Evolutionary conservation across 2,113 vertebrate species (phyloP), one percentile per base, ranked within the genome.

Genomic region (Ochotona princeps): DNA sequence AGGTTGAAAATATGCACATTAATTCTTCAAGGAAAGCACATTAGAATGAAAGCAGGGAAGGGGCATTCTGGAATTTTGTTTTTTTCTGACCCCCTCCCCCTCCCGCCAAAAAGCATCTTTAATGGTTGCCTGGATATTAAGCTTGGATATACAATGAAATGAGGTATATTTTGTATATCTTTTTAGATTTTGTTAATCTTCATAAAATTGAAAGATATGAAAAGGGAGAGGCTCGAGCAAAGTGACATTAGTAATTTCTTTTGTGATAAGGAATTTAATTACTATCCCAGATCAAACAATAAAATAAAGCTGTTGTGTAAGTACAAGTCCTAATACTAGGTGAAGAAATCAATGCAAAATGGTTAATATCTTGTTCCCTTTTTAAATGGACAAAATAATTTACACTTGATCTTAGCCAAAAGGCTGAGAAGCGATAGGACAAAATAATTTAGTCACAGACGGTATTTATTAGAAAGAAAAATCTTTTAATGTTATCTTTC

Each of bases 401-500:
- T 88, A 97, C 38, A 44, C 38, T 44, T 44, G 38, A 44, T 44
- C 38, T 44, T 44, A 44, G 38, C 38, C 38, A 44, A 44, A 44
- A 44, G 38, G 38, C 38, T 44, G 38, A 44, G 38, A 44, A 44
- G 38, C 6, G 38, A 44, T 44, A 0, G 11, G 32, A 61, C 30
- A 94, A 97, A 93, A 73, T 67, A 81, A 89, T 79, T 96, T 88
- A 97, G 96, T 94, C 57, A 98, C 9, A 95, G 90, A 94, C 96
- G 30, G 92, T 66, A 83, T 96, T 92, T 98, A 96, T 96, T 98
- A 98, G 96, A 99, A 99, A 99, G 97, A 98, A 97, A 94, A 79
- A 97, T 95, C 98, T 98, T 99, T 99, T 98, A 98, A 96, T 97
- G 98, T 98, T 98, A 92, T 97, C 98, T 98, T 98, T 98, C 97